Evolutionary conservation across 2,113 vertebrate genomes (phyloP).

Genomic region (Notarius quadriscutis): DNA sequence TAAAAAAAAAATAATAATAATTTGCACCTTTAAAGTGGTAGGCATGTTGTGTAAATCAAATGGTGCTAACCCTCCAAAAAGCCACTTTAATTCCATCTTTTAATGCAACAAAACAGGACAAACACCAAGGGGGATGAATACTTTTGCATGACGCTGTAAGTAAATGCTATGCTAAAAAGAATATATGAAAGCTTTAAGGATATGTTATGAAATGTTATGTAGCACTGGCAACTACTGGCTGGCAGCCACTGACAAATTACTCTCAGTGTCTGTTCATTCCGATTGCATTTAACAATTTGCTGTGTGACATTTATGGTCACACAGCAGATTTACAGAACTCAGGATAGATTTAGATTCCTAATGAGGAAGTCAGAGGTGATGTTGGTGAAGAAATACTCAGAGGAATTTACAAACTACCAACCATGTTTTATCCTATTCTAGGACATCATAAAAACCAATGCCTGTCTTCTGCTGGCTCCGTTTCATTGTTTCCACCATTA

Average conservation of each 20-base stretch:
- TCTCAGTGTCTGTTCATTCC: background rate
- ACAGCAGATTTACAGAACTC: background rate
- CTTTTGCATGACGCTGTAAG: no score
- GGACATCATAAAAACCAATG: background rate
- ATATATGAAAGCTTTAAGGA: no score
- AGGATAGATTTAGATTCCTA: background rate
- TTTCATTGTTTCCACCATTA: background rate
- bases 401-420: background rate
- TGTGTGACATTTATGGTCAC: background rate
- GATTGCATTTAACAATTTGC: background rate
- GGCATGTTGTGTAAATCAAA: no score
- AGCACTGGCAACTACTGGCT: background rate
- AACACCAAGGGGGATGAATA: no score
- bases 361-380: background rate
- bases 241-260: background rate
- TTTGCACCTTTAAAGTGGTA: no score
- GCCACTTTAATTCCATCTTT: no score
- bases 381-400: background rate
- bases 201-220: no score
- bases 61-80: no score
- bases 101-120: no score
- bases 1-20: no score
- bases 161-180: no score
- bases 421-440: slow-evolving; percentile 13
- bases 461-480: background rate